Percentiles rank a stretch among this genome's conserved stretches.
These are phyloP conservation scores for Musca vetustissima DNA, from an alignment of 1,140 invertebrate genomes.

Conservation along the genomic window DNA sequence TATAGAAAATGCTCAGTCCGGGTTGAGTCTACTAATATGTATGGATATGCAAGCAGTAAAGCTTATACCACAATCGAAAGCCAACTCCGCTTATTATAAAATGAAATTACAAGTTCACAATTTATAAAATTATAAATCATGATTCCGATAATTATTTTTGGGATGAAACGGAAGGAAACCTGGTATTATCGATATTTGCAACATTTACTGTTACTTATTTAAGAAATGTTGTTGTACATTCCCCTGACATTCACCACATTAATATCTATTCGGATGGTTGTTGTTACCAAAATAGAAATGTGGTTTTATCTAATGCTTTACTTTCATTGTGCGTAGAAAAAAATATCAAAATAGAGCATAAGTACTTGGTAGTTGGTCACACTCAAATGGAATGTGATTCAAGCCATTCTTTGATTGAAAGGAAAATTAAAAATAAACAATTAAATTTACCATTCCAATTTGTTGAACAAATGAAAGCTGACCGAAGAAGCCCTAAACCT, in stretches of 20 bases:
- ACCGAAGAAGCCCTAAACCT: not conserved
- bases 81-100: no score
- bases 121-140: slow-evolving; percentile 30
- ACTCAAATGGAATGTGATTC: slow-evolving; percentile 28
- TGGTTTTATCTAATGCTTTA: slow-evolving; percentile 26
- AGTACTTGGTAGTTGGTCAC: slow-evolving; percentile 25
- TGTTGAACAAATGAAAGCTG: no score
- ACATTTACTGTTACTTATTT: slow-evolving; percentile 45
- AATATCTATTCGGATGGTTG: no score
- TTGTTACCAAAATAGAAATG: slow-evolving; percentile 23
- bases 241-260: not conserved
- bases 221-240: slow-evolving; percentile 25
- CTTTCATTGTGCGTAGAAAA: slow-evolving; percentile 10
- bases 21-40: slow-evolving; percentile 6
- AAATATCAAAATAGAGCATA: slow-evolving; percentile 16
- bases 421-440: slow-evolving; percentile 24
- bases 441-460: slow-evolving; percentile 13
- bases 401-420: slow-evolving; percentile 24
- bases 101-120: no score
- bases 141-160: slow-evolving; percentile 48
- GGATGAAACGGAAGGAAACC: no score
- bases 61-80: slow-evolving; percentile 5
- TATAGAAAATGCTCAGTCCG: slow-evolving; percentile 5
- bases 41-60: slow-evolving; percentile 31
- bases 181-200: slow-evolving; percentile 54